Evolutionary conservation across 2,797 vertebrate genomes (phyloP).

Genomic region (Malacoraja senta): DNA sequence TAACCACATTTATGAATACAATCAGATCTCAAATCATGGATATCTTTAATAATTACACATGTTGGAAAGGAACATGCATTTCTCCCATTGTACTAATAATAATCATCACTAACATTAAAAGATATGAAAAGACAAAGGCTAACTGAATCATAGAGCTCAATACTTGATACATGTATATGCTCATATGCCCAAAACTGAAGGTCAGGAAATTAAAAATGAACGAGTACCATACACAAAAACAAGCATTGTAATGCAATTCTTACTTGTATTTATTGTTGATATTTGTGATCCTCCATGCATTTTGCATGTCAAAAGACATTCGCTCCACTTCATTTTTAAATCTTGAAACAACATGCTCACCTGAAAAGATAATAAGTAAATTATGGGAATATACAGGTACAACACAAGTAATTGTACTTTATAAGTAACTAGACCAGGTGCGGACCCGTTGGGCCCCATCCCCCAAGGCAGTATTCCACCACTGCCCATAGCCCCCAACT

Average conservation of each 20-base stretch:
- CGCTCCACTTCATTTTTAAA: constrained; percentile 94
- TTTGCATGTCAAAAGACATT: constrained; percentile 96
- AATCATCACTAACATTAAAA: too few species aligned
- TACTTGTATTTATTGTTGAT: constrained; percentile 97
- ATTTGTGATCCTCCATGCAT: constrained; percentile 94
- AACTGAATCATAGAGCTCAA: not conserved
- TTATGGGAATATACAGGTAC: not conserved
- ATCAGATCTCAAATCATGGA: not conserved
- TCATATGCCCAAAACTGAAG: not conserved
- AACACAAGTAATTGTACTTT: not conserved
- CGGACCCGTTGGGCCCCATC: too few species aligned
- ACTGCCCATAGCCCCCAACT: too few species aligned
- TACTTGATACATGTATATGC: not conserved
- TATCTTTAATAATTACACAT: not conserved
- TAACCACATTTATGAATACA: not conserved
- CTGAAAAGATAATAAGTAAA: constrained; percentile 51
- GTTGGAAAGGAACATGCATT: not conserved
- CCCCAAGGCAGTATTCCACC: too few species aligned
- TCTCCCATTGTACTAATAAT: not conserved
- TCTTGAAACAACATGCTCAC: constrained; percentile 86
- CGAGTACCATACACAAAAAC: not conserved
- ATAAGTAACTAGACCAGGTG: too few species aligned
- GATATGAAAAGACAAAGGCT: not conserved
- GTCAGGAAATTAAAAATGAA: not conserved
- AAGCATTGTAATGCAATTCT: constrained; percentile 44